Percentiles rank a stretch among this genome's conserved stretches.
These are phyloP conservation scores for Rhaphigaster nebulosa DNA, from an alignment of 2,888 invertebrate species.

Conservation along the genomic window DNA sequence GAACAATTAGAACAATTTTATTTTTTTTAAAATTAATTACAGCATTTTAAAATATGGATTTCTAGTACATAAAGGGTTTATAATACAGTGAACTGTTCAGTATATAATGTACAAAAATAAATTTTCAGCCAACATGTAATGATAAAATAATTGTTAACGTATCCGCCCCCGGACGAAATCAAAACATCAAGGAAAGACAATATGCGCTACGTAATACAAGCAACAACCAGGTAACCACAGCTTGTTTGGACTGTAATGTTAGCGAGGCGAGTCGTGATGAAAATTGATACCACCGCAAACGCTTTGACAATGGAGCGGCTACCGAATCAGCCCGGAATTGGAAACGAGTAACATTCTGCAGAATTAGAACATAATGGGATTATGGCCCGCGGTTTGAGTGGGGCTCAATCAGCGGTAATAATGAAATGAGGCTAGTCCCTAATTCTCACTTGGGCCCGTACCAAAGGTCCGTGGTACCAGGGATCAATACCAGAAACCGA, in stretches of 20 bases:
- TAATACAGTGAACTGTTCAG: too few species aligned
- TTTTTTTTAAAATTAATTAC: too few species aligned
- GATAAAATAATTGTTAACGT: too few species aligned
- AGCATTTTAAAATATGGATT: too few species aligned
- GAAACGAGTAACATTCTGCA: not conserved
- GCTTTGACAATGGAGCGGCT: not conserved
- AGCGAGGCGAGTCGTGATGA: not conserved
- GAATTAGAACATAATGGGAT: constrained; percentile 12
- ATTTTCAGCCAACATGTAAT: too few species aligned
- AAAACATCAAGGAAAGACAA: not conserved
- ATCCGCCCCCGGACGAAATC: too few species aligned
- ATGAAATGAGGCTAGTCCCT: not conserved
- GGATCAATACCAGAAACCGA: not conserved
- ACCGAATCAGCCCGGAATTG: not conserved
- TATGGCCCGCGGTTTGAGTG: not conserved
- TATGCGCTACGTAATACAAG: not conserved
- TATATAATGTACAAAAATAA: too few species aligned
- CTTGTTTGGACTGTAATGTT: not conserved
- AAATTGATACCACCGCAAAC: not conserved
- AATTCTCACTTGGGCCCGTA: not conserved
- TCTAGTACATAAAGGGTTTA: too few species aligned
- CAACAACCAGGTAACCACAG: not conserved
- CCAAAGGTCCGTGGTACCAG: not conserved
- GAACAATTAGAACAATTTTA: too few species aligned
- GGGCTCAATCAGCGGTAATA: not conserved